Conservation (phyloP, 2,113 vertebrate genomes). For the Sebastes schlegelii region DNA sequence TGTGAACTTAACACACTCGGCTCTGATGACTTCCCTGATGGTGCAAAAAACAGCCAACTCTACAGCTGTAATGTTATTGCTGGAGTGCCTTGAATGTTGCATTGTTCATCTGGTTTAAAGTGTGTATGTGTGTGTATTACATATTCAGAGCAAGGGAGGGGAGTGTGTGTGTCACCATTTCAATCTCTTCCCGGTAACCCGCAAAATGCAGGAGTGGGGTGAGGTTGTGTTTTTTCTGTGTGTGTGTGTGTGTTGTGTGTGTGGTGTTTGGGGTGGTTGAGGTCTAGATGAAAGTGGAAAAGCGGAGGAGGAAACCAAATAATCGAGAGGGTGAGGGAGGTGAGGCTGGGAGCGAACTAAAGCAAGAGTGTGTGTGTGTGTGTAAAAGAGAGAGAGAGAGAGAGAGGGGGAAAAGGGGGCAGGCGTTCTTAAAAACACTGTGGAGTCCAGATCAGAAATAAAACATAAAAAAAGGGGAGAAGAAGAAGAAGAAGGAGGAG, state of each 20-base stretch:
- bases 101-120: slow-evolving; percentile 64
- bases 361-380: not conserved
- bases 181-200: slow-evolving; percentile 59
- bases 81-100: slow-evolving; percentile 69
- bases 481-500: slow-evolving; percentile 56
- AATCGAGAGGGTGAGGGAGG: slow-evolving; percentile 56
- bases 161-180: slow-evolving; percentile 51
- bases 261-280: slow-evolving; percentile 1
- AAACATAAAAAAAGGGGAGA: slow-evolving; percentile 75
- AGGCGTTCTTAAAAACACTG: slow-evolving; percentile 75
- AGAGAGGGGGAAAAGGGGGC: slow-evolving; percentile 30
- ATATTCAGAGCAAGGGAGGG: slow-evolving; percentile 33
- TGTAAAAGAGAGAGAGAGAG: not conserved
- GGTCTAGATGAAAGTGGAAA: slow-evolving; percentile 68
- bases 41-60: slow-evolving; percentile 59
- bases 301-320: slow-evolving; percentile 64
- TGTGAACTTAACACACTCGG: slow-evolving; percentile 73
- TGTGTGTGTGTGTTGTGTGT: slow-evolving; percentile 3
- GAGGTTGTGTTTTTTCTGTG: slow-evolving; percentile 4
- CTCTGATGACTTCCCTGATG: slow-evolving; percentile 69
- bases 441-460: slow-evolving; percentile 82
- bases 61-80: slow-evolving; percentile 67
- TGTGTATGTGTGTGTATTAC: slow-evolving; percentile 28
- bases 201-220: slow-evolving; percentile 57
- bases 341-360: slow-evolving; percentile 37